Base-by-base conservation (phyloP, 2,797 vertebrate species). In the Rallus crepitans region DNA sequence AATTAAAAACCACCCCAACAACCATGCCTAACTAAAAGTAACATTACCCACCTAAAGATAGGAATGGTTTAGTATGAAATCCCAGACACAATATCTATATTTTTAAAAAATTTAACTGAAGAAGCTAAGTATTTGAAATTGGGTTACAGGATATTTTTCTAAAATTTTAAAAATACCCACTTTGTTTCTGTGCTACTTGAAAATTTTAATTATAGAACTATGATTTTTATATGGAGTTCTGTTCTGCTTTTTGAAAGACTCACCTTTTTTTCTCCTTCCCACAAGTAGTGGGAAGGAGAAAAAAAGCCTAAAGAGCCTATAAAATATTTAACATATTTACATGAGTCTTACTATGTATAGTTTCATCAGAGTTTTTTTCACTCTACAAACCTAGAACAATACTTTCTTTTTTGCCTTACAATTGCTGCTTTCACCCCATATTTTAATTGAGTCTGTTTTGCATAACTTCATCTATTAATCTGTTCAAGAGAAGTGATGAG, bases 371-470 rank as follows among this genome's bases (percentile, higher is more conserved):
- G 28, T n/a, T 56, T 12, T 17, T 17, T 35, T 55, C 39, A 30
- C 7, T 55, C 52, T 56, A 17, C 47, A 66, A 79, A 56, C 17
- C 35, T 48, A 66, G 37, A 90, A 83, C 63, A 94, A 71, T 53
- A 11, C 12, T 52, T 93, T 59, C 35, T 47, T 81, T 71, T 59
- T 82, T 70, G 30, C 42, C 37, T 61, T 71, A 89, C 78, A 93
- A 55, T 87, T 82, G 45, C 48, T 92, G 66, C 56, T 77, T 94
- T 94, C 56, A 84, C 28, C 17, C 9, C 30, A 27, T 56, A 63
- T 82, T 94, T 87, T 80, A 77, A 80, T 12, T 78, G 64, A 87
- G 72, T 93, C 82, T 50, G 23, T 70, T 95, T 81, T 83, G 37
- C 60, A 78, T 88, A 95, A 71, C 30, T 70, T 20, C 30, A 77